Evolutionary conservation across 2,113 vertebrate genomes (phyloP).

Genomic region (Corythaeola cristata): DNA sequence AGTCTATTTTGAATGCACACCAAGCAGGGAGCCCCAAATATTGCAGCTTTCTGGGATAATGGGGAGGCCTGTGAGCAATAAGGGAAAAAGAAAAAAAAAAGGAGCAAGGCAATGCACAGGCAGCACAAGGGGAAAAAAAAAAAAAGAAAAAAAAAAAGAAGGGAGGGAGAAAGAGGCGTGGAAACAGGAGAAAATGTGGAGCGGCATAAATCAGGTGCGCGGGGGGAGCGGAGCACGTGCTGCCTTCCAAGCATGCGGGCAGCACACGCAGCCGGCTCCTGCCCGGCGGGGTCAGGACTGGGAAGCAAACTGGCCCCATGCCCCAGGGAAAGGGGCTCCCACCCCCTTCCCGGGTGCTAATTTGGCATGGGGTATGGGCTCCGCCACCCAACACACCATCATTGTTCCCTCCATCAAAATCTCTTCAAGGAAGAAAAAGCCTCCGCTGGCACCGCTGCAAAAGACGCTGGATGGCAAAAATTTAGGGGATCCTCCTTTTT

Average conservation of each 20-base stretch:
- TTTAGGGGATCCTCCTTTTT: not conserved
- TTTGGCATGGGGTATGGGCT: rapidly evolving
- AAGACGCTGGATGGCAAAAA: not conserved
- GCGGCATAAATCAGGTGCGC: slow-evolving; percentile 22
- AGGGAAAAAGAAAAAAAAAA: not conserved
- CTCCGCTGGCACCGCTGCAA: not conserved
- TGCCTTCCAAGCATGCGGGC: not conserved
- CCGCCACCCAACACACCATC: not conserved
- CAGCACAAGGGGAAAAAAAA: not conserved
- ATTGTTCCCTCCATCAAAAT: not conserved
- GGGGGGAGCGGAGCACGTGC: slow-evolving; percentile 40
- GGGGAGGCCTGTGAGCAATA: not conserved
- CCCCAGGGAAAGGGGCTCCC: not conserved
- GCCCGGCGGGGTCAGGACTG: not conserved
- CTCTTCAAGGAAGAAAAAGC: not conserved
- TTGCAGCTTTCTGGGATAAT: not conserved
- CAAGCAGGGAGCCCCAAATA: not conserved
- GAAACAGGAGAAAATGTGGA: slow-evolving; percentile 65
- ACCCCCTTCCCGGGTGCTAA: too few species aligned
- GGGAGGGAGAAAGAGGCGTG: slow-evolving; percentile 35
- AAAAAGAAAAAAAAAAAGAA: not conserved
- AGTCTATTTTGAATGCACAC: not conserved
- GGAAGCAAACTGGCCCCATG: rapidly evolving
- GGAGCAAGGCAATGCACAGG: not conserved
- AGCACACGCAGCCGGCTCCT: not conserved